A percentile compares a stretch with the other conserved stretches of the same genome.
phyloP scores from a whole-genome alignment of 2,113 vertebrate genomes.

The Tragelaphus strepsiceros region DNA sequence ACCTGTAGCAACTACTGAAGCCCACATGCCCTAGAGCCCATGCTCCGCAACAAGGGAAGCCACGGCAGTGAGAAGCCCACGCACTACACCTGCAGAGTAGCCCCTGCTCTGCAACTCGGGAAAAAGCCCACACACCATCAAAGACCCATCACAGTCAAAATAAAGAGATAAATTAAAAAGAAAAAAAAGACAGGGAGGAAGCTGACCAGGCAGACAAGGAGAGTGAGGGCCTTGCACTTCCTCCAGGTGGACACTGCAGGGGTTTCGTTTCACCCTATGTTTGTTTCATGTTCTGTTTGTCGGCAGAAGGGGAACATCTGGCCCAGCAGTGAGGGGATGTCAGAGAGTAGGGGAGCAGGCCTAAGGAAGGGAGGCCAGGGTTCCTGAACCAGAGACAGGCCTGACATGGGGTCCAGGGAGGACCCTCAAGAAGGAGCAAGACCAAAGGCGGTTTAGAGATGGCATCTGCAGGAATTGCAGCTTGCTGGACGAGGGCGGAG shows the following conservation, averaged over 20 bases:
- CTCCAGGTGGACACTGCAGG: background rate
- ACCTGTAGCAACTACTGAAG: background rate
- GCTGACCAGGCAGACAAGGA: background rate
- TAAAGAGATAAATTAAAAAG: background rate
- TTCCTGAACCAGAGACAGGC: background rate
- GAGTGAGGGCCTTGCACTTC: background rate
- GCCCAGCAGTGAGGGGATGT: background rate
- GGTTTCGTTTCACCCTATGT: background rate
- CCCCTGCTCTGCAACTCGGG: background rate
- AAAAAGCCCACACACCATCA: background rate
- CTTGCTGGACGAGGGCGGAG: background rate
- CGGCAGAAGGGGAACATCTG: background rate
- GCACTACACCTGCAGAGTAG: background rate
- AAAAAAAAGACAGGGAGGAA: background rate
- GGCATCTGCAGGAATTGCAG: background rate
- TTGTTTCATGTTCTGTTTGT: background rate
- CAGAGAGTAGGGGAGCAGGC: background rate
- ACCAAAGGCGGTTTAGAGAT: background rate
- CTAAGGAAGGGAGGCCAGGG: background rate
- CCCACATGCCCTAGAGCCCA: background rate
- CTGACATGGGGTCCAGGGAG: background rate
- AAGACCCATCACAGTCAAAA: background rate
- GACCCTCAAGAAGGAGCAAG: background rate
- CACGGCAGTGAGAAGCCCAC: background rate
- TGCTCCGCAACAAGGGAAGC: background rate